Evolutionary conservation across 2,113 vertebrate genomes (phyloP).

Genomic region (Amblyopsis rosae): DNA sequence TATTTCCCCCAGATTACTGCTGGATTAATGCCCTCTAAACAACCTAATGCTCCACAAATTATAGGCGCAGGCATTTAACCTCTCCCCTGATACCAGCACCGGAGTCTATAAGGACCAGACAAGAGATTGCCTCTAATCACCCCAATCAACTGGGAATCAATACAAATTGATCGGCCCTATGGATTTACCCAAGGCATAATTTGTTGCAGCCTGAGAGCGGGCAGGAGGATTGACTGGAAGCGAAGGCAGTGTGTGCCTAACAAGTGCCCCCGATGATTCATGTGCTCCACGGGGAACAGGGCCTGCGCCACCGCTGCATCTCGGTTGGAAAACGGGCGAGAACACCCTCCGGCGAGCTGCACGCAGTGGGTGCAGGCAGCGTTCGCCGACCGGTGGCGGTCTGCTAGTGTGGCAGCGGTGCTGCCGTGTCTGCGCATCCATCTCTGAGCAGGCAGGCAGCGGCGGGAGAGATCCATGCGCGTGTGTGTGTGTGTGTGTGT

Average conservation of each 20-base stretch:
- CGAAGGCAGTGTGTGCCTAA: constrained; percentile 6
- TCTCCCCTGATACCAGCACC: not conserved
- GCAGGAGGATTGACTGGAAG: constrained; percentile 10
- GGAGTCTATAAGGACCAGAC: constrained; percentile 6
- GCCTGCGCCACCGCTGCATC: too few species aligned
- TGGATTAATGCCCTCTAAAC: constrained; percentile 36
- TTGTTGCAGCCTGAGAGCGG: not conserved
- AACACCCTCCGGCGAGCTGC: not conserved
- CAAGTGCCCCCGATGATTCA: constrained; percentile 20
- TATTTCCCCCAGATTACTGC: constrained; percentile 13
- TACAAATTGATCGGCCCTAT: constrained; percentile 9
- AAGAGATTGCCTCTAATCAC: constrained; percentile 27
- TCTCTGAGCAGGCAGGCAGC: not conserved
- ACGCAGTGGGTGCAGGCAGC: not conserved
- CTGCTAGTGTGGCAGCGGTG: too few species aligned
- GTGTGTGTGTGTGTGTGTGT: not conserved
- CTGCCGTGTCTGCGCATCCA: too few species aligned
- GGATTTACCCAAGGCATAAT: constrained; percentile 12
- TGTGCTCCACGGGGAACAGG: not conserved
- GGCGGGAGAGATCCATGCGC: not conserved
- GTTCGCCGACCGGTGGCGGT: not conserved
- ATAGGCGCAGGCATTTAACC: constrained; percentile 16
- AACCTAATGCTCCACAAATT: constrained; percentile 43
- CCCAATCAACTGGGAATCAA: constrained; percentile 21
- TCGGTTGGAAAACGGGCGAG: too few species aligned